Conservation (phyloP, 1,140 invertebrate species). For the Drosophila grimshawi region DNA sequence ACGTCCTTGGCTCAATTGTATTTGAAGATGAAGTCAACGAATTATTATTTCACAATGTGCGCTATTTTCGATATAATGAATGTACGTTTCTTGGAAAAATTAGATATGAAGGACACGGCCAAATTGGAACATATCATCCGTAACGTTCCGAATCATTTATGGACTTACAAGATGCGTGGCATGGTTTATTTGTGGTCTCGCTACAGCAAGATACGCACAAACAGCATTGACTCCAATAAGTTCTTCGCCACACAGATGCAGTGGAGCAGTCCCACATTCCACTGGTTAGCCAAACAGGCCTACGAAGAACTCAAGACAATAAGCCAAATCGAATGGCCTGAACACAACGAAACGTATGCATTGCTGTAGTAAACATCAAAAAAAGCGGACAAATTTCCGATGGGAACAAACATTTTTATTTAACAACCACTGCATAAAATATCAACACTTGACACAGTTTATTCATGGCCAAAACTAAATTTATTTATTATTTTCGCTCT, state of each 20-base stretch:
- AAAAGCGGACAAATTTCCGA: too few relatives aligned
- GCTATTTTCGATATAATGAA: conserved; percentile 39
- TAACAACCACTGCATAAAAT: too few relatives aligned
- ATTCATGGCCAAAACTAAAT: too few relatives aligned
- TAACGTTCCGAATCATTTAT: conserved; percentile 51
- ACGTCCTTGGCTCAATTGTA: background rate
- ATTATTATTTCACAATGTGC: conserved; percentile 28
- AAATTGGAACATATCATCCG: conserved; percentile 54
- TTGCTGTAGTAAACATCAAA: background rate
- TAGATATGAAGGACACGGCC: background rate
- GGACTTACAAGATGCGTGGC: conserved; percentile 51
- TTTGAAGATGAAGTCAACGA: conserved; percentile 24
- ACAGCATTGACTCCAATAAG: background rate
- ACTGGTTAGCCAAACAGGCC: conserved; percentile 65
- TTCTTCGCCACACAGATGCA: background rate
- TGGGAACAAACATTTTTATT: too few relatives aligned
- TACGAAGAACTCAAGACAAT: conserved; percentile 30
- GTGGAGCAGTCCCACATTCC: conserved; percentile 51
- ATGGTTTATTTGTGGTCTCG: conserved; percentile 55
- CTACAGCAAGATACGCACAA: conserved; percentile 20
- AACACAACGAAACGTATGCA: background rate
- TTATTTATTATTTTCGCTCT: too few relatives aligned
- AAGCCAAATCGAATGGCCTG: conserved; percentile 42
- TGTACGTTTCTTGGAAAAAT: conserved; percentile 13
- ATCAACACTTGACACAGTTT: too few relatives aligned